These are phyloP conservation scores for Promerops cafer DNA, from an alignment of 2,113 vertebrate species.

Conservation along the genomic window DNA sequence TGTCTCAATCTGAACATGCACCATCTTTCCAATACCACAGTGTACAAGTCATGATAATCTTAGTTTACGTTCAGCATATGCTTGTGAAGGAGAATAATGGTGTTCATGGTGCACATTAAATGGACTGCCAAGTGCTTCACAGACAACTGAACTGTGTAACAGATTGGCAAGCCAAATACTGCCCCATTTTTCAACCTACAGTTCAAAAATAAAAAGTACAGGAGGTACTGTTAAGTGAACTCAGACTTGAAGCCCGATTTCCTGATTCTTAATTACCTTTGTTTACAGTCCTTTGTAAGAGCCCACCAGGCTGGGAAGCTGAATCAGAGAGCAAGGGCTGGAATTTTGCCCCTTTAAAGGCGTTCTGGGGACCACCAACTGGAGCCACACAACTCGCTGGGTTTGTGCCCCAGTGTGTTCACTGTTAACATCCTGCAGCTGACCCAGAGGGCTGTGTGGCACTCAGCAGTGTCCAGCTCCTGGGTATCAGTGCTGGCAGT, in stretches of 20 bases:
- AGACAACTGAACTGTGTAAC: background rate
- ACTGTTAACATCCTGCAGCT: background rate
- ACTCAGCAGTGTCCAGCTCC: background rate
- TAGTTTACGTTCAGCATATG: background rate
- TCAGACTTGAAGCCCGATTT: background rate
- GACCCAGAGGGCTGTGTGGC: background rate
- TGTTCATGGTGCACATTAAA: background rate
- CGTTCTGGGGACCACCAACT: background rate
- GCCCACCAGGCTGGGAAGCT: background rate
- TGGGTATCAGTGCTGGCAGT: background rate
- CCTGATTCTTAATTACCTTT: background rate
- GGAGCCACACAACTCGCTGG: background rate
- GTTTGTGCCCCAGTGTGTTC: background rate
- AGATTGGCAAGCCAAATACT: background rate
- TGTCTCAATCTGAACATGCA: background rate
- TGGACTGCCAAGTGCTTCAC: background rate
- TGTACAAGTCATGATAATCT: background rate
- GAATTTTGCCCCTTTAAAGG: background rate
- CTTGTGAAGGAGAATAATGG: background rate
- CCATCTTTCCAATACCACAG: background rate
- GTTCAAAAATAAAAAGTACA: background rate
- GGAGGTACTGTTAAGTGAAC: background rate
- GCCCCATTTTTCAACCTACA: background rate
- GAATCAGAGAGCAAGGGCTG: background rate
- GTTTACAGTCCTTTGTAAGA: background rate